Conservation (phyloP, 2,888 invertebrate species). For the Camptogramma bilineatum region DNA sequence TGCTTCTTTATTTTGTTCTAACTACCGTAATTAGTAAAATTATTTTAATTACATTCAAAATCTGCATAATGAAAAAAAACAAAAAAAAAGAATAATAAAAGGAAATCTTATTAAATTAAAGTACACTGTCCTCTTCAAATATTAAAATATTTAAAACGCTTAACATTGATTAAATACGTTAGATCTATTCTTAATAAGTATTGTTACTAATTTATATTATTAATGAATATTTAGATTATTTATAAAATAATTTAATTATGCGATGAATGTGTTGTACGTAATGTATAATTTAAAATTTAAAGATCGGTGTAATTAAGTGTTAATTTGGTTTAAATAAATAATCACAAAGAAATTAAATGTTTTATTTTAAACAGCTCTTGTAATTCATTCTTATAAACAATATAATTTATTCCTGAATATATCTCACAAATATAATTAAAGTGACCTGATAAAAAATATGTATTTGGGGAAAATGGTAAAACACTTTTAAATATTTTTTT, state of each 20-base stretch:
- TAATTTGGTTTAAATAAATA: conserved; percentile 79
- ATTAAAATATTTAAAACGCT: conserved; percentile 12
- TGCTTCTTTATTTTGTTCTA: neutral
- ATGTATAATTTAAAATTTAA: conserved; percentile 61
- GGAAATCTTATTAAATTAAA: neutral
- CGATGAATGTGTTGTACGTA: conserved; percentile 72
- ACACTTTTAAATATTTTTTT: too few relatives aligned
- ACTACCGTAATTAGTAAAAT: neutral
- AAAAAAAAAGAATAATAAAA: neutral
- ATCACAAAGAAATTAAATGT: conserved; percentile 49
- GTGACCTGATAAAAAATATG: too few relatives aligned
- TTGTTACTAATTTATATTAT: conserved; percentile 45
- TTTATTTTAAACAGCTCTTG: conserved; percentile 11
- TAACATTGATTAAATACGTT: conserved; percentile 29
- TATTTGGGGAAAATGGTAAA: too few relatives aligned
- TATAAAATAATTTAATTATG: conserved; percentile 48
- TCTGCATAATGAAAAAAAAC: neutral
- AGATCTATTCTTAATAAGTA: conserved; percentile 35
- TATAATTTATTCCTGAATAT: too few relatives aligned
- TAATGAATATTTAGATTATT: conserved; percentile 37
- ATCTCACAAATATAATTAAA: too few relatives aligned
- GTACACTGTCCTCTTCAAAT: conserved; percentile 1
- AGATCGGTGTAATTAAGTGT: conserved; percentile 77
- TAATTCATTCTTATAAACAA: neutral
- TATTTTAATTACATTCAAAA: neutral